Conservation (phyloP, 92 coral and sea anemone genomes). For the Desmophyllum pertusum region DNA sequence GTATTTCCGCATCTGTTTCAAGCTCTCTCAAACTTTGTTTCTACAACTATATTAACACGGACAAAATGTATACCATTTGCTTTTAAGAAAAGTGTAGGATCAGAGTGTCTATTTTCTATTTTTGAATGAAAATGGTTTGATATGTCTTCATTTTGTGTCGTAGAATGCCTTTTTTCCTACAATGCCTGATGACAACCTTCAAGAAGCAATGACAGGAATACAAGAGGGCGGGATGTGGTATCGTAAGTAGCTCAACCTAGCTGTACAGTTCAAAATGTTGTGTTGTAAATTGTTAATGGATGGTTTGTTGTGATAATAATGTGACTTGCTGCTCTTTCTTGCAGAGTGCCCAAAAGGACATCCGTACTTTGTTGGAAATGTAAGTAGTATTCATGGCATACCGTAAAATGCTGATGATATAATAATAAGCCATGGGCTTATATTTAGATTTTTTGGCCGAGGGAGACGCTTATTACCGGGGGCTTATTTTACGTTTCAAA, state of each 20-base stretch:
- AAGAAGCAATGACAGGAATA: constrained; percentile 77
- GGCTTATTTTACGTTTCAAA: too few species aligned
- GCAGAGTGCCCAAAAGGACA: constrained; percentile 86
- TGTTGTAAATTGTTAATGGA: not conserved
- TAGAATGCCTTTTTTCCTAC: constrained; percentile 79
- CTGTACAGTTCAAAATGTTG: not conserved
- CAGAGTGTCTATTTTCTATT: not conserved
- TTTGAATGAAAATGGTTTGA: not conserved
- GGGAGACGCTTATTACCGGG: too few species aligned
- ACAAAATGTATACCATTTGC: too few species aligned
- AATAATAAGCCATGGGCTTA: too few species aligned
- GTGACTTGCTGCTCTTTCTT: not conserved
- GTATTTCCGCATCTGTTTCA: not conserved
- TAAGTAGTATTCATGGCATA: constrained; percentile 64
- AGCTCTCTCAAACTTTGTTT: not conserved
- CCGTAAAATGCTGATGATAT: too few species aligned
- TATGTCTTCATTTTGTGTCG: not conserved
- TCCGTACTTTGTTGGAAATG: constrained; percentile 83
- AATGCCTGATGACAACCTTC: constrained; percentile 87
- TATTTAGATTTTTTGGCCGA: too few species aligned
- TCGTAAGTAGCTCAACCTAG: constrained; percentile 54
- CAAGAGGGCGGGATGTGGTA: constrained; percentile 72
- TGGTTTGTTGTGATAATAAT: not conserved
- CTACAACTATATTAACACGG: not conserved
- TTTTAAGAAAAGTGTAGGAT: too few species aligned